phyloP scores from a whole-genome alignment of 2,888 invertebrate genomes.

The Lysandra bellargus region DNA sequence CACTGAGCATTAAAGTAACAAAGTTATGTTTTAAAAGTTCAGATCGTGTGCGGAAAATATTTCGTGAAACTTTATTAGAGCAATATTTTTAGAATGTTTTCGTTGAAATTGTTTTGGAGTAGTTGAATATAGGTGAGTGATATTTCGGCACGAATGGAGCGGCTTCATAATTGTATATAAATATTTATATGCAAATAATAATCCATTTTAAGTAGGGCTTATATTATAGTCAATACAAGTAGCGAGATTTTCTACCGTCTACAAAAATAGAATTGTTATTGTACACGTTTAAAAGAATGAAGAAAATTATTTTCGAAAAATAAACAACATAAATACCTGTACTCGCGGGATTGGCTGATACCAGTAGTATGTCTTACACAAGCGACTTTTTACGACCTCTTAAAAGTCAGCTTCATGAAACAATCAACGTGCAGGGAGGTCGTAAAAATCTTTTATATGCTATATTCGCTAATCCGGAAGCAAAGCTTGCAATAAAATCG shows the following conservation, averaged over 20 bases:
- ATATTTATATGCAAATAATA: no score
- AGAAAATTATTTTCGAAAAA: not conserved
- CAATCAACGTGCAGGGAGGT: not conserved
- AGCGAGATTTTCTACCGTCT: no score
- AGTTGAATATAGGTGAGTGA: not conserved
- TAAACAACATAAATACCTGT: not conserved
- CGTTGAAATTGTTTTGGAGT: not conserved
- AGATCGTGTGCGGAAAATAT: not conserved
- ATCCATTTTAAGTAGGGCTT: no score
- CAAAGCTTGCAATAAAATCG: not conserved
- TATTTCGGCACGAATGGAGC: not conserved
- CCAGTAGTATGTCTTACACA: not conserved
- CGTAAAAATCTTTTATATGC: conserved; percentile 3
- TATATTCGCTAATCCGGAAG: conserved; percentile 14
- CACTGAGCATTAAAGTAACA: not conserved
- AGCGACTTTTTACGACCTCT: conserved; percentile 5
- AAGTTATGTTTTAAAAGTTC: conserved; percentile 20
- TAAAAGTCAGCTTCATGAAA: conserved; percentile 17
- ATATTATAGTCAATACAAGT: no score
- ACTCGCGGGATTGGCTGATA: not conserved
- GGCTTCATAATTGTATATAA: not conserved
- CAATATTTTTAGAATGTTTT: not conserved
- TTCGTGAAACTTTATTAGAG: not conserved
- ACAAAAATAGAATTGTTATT: no score
- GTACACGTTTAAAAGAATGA: no score